Base-by-base conservation (phyloP, 2,888 invertebrate genomes). In the Lamellibrachia columna region DNA sequence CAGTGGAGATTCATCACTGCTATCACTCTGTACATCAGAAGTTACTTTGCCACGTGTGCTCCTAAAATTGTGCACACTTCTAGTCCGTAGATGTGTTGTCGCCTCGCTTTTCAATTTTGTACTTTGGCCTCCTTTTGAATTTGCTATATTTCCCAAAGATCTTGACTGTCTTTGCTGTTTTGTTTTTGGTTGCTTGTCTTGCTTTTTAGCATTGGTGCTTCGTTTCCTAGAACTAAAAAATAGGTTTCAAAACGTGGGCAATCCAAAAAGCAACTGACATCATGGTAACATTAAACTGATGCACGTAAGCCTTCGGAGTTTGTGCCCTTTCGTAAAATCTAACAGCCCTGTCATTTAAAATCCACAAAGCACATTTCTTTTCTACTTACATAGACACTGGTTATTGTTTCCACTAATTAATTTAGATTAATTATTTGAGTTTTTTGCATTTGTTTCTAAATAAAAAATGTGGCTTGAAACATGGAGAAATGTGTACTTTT, bases 71-170 rank as follows among this genome's bases (percentile, higher is more conserved):
- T 75, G 75, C 22, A 75, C 75, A 75, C 75, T 75, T 75, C 75
- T 11, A 75, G 75, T 75, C 75, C 75, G 75, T 15, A 75, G 75
- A 22, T n/a, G 75, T 22, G 75, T 75, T 22, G 75, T 75, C 75
- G 6, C 15, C 75, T 75, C 75, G 3, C 22, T 11, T 75, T 11
- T 75, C 75, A n/a, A 75, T 22, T 75, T 75, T 15, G 75, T n/a
- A 75, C 75, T 75, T 6, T 15, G 15, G 75, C 22, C 3, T 11
- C 75, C 75, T 75, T 75, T 75, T 22, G 75, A 22, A 22, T 75
- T 75, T 75, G 75, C 75, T 75, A 75, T n/a, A 22, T 75, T 75
- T 75, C 75, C 75, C 75, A 75, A 75, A 75, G 75, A 75, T 22
- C 22, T 75, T 4, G 75, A 75, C n/a, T 75, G 75, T 75, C 75